Evolutionary conservation across 2,888 invertebrate genomes (phyloP).

Genomic region (Eretmocerus hayati): DNA sequence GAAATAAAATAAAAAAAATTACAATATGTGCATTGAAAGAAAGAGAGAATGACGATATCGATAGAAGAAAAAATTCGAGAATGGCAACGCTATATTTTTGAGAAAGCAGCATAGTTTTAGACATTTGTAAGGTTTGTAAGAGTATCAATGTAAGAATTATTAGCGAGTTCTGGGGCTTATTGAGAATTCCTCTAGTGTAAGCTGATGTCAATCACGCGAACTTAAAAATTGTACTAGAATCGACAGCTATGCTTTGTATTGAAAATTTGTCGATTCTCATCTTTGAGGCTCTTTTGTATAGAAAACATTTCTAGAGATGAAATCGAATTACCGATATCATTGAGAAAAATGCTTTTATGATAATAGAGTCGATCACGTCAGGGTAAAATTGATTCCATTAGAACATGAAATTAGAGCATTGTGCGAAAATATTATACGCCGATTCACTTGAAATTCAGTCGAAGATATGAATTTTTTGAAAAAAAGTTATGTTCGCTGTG

Average conservation of each 20-base stretch:
- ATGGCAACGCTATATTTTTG: slow-evolving; percentile 45
- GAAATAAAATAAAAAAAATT: slow-evolving; percentile 14
- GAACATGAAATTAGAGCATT: no score
- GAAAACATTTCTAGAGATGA: no score
- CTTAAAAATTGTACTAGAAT: no score
- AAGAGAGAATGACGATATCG: slow-evolving; percentile 7
- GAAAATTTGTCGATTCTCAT: no score
- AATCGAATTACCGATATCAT: no score
- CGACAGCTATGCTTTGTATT: no score
- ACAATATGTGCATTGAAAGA: background rate
- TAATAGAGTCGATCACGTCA: background rate
- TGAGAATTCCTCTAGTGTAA: slow-evolving; percentile 32
- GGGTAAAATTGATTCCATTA: no score
- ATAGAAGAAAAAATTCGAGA: slow-evolving; percentile 17
- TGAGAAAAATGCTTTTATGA: background rate
- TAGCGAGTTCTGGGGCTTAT: slow-evolving; percentile 34
- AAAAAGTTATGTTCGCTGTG: background rate
- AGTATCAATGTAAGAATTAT: slow-evolving; percentile 37
- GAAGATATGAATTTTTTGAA: slow-evolving; percentile 7
- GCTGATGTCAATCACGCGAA: slow-evolving; percentile 22
- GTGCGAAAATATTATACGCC: no score
- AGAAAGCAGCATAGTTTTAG: slow-evolving; percentile 44
- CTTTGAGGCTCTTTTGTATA: no score
- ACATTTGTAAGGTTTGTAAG: slow-evolving; percentile 45
- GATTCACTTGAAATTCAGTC: no score